Evolutionary conservation across 2,797 vertebrate species (phyloP), one percentile per base, ranked within the genome.

Genomic region (Sebastes minor): DNA sequence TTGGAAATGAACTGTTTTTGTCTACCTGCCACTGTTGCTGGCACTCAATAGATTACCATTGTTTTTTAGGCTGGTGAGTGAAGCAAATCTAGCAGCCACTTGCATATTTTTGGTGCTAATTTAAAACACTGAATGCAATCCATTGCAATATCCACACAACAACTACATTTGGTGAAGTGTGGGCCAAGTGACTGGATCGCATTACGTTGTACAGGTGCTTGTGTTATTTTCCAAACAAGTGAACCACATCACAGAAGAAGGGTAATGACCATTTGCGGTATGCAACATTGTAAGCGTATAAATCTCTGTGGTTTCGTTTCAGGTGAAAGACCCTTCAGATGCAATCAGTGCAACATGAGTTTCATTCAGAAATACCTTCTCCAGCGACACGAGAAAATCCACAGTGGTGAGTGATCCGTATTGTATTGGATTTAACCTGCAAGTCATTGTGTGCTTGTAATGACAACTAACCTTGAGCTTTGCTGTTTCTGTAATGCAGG

Each of bases 341-440:
- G 98, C 95, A 97, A 95, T 92, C 98, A 99, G 93, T 99, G 98
- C 94, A 99, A 97, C 94, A 99, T 99, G 98, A 98, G 98, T 81
- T 99, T 99, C 95, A 99, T 99, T 88, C 98, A 99, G 96, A 99
- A 99, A 92, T 99, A 99, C 94, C 93, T 99, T 28, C 96, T 99
- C 69, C 98, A 99, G 94, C 95, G 98, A 60, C 98, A 99, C 0
- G 98, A 99, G 94, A 99, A 99, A 94, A 99, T 99, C 87, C 98
- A 99, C 90, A 99, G 98, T 32, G 95, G 96, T 97, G 91, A 93
- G 95, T 90, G 74, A 68, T 28, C 66, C 10, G 8, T 8, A 1
- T 22, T 2, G 4, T 4, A 2, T 46, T 2, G 12, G 30, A 20
- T 6, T 30, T 38, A 27, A 18, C 32, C 20, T 35, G 22, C 10